Evolutionary conservation across 1,140 invertebrate species (phyloP).

Genomic region (Limonius californicus): DNA sequence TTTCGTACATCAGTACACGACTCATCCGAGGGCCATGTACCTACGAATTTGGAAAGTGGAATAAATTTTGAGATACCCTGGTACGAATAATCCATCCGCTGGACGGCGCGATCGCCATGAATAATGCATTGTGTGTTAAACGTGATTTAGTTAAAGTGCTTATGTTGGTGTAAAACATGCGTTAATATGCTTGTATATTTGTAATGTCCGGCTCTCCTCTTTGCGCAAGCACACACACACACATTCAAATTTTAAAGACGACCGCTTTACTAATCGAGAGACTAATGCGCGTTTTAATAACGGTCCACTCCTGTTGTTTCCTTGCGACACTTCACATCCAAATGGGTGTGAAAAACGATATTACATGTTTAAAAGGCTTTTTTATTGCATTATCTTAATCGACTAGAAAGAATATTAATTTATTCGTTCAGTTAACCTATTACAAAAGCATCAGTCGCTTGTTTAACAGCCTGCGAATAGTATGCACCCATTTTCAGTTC

Average conservation of each 20-base stretch:
- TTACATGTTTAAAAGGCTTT: too few relatives aligned
- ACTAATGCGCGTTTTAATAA: too few relatives aligned
- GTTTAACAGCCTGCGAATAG: too few relatives aligned
- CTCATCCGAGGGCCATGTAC: not conserved
- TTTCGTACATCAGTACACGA: not conserved
- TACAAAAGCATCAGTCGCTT: too few relatives aligned
- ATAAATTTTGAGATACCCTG: not conserved
- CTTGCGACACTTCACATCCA: too few relatives aligned
- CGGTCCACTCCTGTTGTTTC: too few relatives aligned
- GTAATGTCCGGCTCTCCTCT: not conserved
- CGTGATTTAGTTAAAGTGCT: slow-evolving; percentile 9
- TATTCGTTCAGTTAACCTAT: too few relatives aligned
- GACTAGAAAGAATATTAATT: too few relatives aligned
- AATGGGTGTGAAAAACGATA: too few relatives aligned
- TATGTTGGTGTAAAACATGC: not conserved
- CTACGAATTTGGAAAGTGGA: not conserved
- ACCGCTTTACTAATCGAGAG: too few relatives aligned
- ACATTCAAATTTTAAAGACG: not conserved
- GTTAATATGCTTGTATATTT: not conserved
- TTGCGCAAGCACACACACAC: not conserved
- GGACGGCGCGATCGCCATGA: not conserved
- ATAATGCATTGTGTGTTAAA: slow-evolving; percentile 8
- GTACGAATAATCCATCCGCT: not conserved
- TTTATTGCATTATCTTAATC: too few relatives aligned
- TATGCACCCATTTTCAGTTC: too few relatives aligned